A percentile compares a stretch with the other conserved stretches of the same genome.
phyloP scores from a whole-genome alignment of 1,140 invertebrate species.

The Drosophila santomea region DNA sequence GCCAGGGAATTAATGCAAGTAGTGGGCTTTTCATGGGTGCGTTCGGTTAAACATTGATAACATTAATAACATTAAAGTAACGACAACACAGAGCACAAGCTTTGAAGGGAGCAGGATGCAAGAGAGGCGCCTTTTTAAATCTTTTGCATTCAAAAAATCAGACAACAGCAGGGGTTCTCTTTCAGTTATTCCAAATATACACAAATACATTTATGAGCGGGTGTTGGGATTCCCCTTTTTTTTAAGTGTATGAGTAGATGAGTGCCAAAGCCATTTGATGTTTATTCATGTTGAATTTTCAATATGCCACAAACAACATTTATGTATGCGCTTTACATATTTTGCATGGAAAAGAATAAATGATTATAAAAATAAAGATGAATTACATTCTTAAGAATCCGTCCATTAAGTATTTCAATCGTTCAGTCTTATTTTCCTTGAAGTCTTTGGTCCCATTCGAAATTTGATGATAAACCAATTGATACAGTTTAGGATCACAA shows the following conservation, averaged over 20 bases:
- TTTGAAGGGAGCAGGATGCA: conserved; percentile 20
- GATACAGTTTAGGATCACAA: conserved; percentile 14
- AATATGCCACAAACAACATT: conserved; percentile 70
- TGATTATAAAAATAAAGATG: conserved; percentile 7
- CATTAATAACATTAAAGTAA: conserved; percentile 68
- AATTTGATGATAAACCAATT: conserved; percentile 2
- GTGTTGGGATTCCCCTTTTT: neutral
- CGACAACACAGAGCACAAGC: conserved; percentile 31
- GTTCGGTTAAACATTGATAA: conserved; percentile 68
- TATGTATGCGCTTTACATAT: conserved; percentile 58
- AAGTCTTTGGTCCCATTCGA: neutral
- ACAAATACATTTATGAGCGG: conserved; percentile 33
- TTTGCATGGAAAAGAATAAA: conserved; percentile 31
- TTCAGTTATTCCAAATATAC: conserved; percentile 39
- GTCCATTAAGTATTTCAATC: neutral
- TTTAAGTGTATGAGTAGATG: conserved; percentile 31
- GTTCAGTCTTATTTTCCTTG: neutral
- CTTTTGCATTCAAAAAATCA: conserved; percentile 16
- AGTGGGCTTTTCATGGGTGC: conserved; percentile 29
- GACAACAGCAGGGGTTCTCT: conserved; percentile 37
- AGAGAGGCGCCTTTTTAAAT: conserved; percentile 12
- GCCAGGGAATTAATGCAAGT: conserved; percentile 32
- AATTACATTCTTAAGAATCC: neutral
- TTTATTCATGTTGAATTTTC: conserved; percentile 37
- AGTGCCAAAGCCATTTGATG: conserved; percentile 61